These are phyloP conservation scores for Tapirus terrestris DNA, from an alignment of 2,113 vertebrate species.

Conservation along the genomic window DNA sequence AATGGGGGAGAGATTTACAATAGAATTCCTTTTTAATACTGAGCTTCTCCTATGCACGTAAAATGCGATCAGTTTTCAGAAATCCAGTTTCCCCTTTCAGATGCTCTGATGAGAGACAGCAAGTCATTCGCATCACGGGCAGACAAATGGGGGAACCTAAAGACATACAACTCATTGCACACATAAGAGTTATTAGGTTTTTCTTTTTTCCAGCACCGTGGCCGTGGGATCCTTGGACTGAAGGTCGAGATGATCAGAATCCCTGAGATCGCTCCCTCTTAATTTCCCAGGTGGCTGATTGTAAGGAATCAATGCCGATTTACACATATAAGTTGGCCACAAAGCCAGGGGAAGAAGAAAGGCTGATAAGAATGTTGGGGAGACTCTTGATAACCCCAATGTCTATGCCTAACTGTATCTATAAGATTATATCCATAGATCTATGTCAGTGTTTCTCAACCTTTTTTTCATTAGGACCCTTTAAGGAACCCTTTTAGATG, in stretches of 20 bases:
- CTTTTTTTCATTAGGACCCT: not conserved
- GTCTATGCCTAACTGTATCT: not conserved
- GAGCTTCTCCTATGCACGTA: not conserved
- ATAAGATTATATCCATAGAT: not conserved
- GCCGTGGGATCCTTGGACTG: accelerated
- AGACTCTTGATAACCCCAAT: not conserved
- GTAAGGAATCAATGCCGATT: not conserved
- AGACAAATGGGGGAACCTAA: not conserved
- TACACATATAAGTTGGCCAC: not conserved
- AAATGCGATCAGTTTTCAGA: not conserved
- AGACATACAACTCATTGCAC: not conserved
- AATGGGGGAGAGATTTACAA: not conserved
- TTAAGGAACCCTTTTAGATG: not conserved
- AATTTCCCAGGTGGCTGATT: not conserved
- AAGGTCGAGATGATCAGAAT: not conserved
- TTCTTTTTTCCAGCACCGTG: not conserved
- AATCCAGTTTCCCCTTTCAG: not conserved
- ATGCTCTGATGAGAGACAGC: not conserved
- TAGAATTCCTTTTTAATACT: not conserved
- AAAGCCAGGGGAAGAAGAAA: not conserved
- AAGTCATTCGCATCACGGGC: not conserved
- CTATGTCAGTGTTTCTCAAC: not conserved
- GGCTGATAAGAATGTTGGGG: not conserved
- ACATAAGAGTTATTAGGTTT: not conserved
- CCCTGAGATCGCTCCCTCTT: not conserved